Base-by-base conservation (phyloP, 1,140 invertebrate species). In the Pseudomyrmex cubaensis region DNA sequence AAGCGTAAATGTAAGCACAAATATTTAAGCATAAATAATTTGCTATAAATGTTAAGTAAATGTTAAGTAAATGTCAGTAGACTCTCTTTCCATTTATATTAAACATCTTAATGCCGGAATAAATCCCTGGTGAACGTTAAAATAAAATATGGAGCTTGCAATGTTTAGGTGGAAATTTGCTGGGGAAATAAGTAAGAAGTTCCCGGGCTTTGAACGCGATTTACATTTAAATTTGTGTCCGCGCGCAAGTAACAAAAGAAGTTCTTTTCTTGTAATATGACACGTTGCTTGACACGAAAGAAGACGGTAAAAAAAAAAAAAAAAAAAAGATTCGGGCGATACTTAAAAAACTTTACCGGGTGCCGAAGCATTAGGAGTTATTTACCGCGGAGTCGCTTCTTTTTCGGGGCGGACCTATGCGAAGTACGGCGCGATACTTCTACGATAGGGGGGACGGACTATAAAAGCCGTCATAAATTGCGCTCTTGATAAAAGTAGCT, bases 401-500 rank as follows among this genome's bases (percentile, higher is more conserved):
- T 75, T 76, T 59, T 64, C 56, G 56, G 72, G 20, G 20, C 8
- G 10, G 59, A 12, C 73, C 73, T 17, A 22, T 5, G 54, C 25
- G 10, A 61, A 64, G 48, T 61, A 73, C 22, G 56, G 54, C 57
- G 78, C 78, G 59, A 82, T 82, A 75, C 48, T 82, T 82, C 62
- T 75, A 74, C 78, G 13, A 5, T 4, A 35, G 35, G 35, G 35
- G 5, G 46, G 57, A 5, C 25, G 12, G 48, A 25, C 67, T 48
- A 82, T 82, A 73, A 85, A 82, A 63, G 66, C 61, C 76, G 67
- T 64, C 44, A 85, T 85, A 85, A 85, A 85, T 85, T 72, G 59
- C 35, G 50, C 22, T 22, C 70, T 80, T 82, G 83, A 85, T 85
- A 85, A 85, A 82, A 70, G 67, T 66, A 63, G 48, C 59, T 63